These are phyloP conservation scores for Tipula vernalis DNA, from an alignment of 2,888 invertebrate species.

Conservation along the genomic window DNA sequence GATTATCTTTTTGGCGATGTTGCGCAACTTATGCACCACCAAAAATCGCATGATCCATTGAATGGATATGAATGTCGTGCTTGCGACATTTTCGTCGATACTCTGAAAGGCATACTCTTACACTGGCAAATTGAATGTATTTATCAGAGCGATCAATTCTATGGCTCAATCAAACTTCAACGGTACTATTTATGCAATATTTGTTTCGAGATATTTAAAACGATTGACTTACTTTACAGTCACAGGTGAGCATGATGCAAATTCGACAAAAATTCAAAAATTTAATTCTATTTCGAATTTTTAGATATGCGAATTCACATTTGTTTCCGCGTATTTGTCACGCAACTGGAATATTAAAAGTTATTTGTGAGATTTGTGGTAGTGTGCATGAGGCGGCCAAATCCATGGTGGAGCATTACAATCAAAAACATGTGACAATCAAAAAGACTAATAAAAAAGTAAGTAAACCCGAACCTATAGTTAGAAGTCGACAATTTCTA, in stretches of 20 bases:
- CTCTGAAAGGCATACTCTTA: constrained; percentile 39
- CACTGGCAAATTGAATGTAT: constrained; percentile 42
- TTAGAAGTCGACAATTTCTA: constrained; percentile 36
- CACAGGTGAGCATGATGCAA: constrained; percentile 26
- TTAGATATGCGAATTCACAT: constrained; percentile 28
- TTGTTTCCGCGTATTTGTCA: constrained; percentile 30
- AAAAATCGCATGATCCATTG: constrained; percentile 27
- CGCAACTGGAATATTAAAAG: constrained; percentile 20
- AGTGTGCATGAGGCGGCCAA: constrained; percentile 25
- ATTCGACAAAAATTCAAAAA: background rate
- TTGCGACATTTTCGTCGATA: constrained; percentile 36
- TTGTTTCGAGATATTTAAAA: constrained; percentile 29
- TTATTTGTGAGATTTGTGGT: constrained; percentile 33
- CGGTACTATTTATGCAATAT: constrained; percentile 33
- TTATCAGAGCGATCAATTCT: background rate
- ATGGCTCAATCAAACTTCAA: constrained; percentile 19
- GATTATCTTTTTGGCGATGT: constrained; percentile 43
- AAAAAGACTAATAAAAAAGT: constrained; percentile 32
- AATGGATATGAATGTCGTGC: constrained; percentile 31
- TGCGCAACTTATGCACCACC: constrained; percentile 32
- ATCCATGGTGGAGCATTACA: constrained; percentile 38
- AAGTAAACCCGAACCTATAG: constrained; percentile 26
- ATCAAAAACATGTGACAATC: constrained; percentile 38
- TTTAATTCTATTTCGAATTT: background rate
- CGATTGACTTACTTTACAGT: constrained; percentile 29